Evolutionary conservation across 1,140 invertebrate species (phyloP), one percentile per base, ranked within the genome.

Genomic region (Batillaria attramentaria): DNA sequence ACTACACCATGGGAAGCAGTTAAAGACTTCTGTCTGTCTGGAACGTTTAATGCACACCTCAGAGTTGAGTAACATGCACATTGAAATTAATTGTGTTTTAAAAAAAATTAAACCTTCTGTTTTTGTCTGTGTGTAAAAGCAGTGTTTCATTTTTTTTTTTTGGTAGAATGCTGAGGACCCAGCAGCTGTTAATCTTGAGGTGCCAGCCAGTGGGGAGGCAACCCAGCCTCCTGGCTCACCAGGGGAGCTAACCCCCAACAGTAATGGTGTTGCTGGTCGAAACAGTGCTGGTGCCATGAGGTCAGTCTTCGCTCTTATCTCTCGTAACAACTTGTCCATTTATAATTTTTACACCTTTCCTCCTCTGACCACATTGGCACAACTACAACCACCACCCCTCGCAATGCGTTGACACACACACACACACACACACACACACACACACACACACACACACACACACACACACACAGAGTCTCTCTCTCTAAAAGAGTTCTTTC

Each of bases 241-340:
- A 62, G 57, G 73, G 57, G 73, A 75, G 54, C 41, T n/a, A 24
- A 62, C 37, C 42, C 57, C 57, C 8, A 42, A 57, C 35, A 65
- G 37, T 54, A 62, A 62, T 28, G 73, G 54, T 10, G 54, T 6
- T 8, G 57, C 54, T 28, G n/a, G 62, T 28, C 24, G 37, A 8
- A 39, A 24, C 73, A 75, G 57, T 18, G 42, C 31, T n/a, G 57
- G 73, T 2, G 8, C 33, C 24, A 62, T 28, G n/a, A 62, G 57
- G 57, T 62, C n/a, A 28, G 57, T 24, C 13, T 50, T 13, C 13
- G 46, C 46, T 50, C 10, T 13, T 13, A 13, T 50, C 13, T 13
- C 10, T 50, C 10, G 24, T 50, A 24, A 13, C 46, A 50, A n/a
- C n/a, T n/a, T n/a, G n/a, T n/a, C n/a, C n/a, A n/a, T n/a, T n/a